Conservation (phyloP, 64 coral and sea anemone genomes). For the Hydrozoanthus tunicans region DNA sequence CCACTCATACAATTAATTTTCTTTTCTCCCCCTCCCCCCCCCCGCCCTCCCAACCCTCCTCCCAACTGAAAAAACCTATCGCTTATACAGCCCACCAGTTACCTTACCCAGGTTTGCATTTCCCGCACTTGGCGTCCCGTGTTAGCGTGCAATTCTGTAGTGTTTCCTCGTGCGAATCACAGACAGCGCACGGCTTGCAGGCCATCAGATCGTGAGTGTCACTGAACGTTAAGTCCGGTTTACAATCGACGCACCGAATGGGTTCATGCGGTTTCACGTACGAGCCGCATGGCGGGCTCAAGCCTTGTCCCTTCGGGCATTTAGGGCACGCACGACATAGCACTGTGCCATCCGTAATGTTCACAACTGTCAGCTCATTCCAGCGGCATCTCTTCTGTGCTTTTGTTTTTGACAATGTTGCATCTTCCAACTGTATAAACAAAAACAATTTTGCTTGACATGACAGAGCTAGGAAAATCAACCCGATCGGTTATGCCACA, state of each 20-base stretch:
- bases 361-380: conserved; percentile 54
- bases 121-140: conserved; percentile 73
- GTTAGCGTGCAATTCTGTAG: conserved; percentile 64
- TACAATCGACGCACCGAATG: conserved; percentile 57
- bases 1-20: background rate
- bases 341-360: background rate
- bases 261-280: conserved; percentile 6
- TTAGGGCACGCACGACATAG: conserved; percentile 62
- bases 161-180: conserved; percentile 66
- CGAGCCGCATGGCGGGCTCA: conserved; percentile 74
- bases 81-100: background rate
- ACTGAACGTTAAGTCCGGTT: conserved; percentile 50
- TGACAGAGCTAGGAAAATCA: background rate
- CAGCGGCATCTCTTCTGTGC: conserved; percentile 32
- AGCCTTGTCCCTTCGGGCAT: conserved; percentile 62
- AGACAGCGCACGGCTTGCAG: conserved; percentile 81
- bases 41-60: too few species aligned
- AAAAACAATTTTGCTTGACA: background rate
- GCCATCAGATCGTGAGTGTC: conserved; percentile 63
- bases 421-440: background rate
- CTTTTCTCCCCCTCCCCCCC: background rate
- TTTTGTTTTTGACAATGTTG: background rate
- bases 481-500: background rate
- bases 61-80: too few species aligned
- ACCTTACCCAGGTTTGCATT: conserved; percentile 80